These are phyloP conservation scores for Hydrozoanthus tunicans DNA, from an alignment of 64 coral and sea anemone species.

Conservation along the genomic window DNA sequence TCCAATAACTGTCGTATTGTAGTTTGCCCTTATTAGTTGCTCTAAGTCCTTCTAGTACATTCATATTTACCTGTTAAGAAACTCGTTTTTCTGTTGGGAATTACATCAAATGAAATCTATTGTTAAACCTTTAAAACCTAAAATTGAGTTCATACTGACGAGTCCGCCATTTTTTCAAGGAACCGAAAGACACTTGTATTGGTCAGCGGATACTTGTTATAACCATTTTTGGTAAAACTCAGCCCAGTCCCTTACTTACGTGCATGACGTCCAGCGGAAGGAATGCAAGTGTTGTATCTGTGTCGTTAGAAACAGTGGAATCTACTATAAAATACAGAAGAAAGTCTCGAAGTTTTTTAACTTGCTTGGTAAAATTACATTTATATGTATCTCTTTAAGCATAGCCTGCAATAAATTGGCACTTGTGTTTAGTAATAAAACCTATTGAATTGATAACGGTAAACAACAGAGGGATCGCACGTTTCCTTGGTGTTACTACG, in stretches of 20 bases:
- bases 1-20: constrained; percentile 68
- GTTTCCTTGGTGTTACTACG: constrained; percentile 18
- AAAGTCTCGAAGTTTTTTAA: not conserved
- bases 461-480: constrained; percentile 16
- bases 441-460: not conserved
- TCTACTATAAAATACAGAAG: not conserved
- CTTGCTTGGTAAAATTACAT: not conserved
- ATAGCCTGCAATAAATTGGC: not conserved
- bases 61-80: not conserved
- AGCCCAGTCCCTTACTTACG: not conserved
- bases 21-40: constrained; percentile 66
- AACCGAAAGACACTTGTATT: not conserved
- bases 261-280: not conserved
- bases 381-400: not conserved
- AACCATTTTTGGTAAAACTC: not conserved
- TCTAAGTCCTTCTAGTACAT: constrained; percentile 65
- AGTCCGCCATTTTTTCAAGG: constrained; percentile 1
- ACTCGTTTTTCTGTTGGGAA: not conserved
- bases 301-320: constrained; percentile 20
- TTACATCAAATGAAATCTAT: not conserved
- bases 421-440: not conserved
- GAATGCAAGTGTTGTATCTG: not conserved
- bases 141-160: not conserved
- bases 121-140: not conserved
- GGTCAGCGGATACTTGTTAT: not conserved